These are phyloP conservation scores for Octodon degus DNA, from an alignment of 2,113 vertebrate genomes.

Conservation along the genomic window DNA sequence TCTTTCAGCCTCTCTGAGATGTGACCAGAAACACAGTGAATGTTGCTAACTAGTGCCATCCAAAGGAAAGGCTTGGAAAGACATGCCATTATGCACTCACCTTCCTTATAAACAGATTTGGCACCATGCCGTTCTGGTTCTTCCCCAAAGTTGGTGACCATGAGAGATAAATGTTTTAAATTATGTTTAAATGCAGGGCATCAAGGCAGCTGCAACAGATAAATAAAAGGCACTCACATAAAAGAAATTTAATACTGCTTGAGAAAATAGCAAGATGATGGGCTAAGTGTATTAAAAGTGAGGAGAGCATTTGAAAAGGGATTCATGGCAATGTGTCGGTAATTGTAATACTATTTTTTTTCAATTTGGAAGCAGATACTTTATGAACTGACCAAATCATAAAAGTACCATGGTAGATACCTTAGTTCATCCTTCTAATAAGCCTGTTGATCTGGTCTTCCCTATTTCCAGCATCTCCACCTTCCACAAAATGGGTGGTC, in stretches of 20 bases:
- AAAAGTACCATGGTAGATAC: too few species aligned
- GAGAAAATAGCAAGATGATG: background rate
- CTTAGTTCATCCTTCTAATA: too few species aligned
- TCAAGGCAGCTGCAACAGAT: background rate
- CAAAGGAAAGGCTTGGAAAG: background rate
- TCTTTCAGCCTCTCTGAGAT: background rate
- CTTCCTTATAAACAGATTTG: background rate
- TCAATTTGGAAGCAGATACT: too few species aligned
- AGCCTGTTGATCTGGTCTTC: too few species aligned
- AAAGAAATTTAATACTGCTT: background rate
- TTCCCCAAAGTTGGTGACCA: background rate
- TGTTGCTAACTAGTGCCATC: background rate
- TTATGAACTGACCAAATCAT: too few species aligned
- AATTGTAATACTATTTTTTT: too few species aligned
- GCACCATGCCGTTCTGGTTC: background rate
- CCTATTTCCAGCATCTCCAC: too few species aligned
- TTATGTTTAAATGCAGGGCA: background rate
- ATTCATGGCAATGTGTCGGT: background rate
- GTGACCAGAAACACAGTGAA: background rate
- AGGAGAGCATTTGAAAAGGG: background rate
- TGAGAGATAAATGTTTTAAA: background rate
- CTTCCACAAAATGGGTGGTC: too few species aligned
- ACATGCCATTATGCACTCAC: too few species aligned
- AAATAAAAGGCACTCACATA: background rate
- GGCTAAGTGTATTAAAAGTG: background rate